phyloP scores from a whole-genome alignment of 2,113 vertebrate genomes.

The Tragelaphus scriptus region DNA sequence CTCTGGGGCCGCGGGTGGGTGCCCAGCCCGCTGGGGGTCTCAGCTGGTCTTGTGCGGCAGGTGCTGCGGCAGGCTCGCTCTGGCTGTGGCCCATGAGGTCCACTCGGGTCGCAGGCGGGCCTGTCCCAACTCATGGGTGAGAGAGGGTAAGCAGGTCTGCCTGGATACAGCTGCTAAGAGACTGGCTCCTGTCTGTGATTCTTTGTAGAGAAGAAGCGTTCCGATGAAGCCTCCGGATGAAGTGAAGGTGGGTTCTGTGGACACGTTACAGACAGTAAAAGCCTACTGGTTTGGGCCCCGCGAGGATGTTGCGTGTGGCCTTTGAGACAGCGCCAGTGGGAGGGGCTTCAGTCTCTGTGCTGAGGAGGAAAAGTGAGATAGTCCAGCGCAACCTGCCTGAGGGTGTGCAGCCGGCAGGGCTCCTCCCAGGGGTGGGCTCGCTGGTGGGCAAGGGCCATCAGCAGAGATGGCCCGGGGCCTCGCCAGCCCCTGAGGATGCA shows the following conservation, averaged over 20 bases:
- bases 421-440: neutral
- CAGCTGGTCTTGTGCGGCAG: neutral
- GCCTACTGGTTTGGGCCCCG: rapidly evolving
- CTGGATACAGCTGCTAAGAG: neutral
- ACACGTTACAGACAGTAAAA: rapidly evolving
- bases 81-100: neutral
- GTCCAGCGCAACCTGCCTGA: neutral
- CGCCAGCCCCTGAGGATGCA: rapidly evolving
- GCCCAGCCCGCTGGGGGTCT: neutral
- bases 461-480: neutral
- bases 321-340: neutral
- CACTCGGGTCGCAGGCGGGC: rapidly evolving
- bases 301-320: rapidly evolving
- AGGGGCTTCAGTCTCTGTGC: too few relatives aligned
- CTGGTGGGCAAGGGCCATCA: too few relatives aligned
- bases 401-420: rapidly evolving
- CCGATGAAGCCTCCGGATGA: slow-evolving; percentile 86
- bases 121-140: rapidly evolving
- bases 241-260: slow-evolving; percentile 80
- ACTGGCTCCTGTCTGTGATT: neutral
- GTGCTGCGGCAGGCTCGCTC: neutral
- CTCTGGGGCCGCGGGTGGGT: neutral
- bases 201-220: slow-evolving; percentile 90
- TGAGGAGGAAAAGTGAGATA: neutral
- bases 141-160: rapidly evolving